Base-by-base conservation (phyloP, 2,888 invertebrate species). In the Volucella inflata region DNA sequence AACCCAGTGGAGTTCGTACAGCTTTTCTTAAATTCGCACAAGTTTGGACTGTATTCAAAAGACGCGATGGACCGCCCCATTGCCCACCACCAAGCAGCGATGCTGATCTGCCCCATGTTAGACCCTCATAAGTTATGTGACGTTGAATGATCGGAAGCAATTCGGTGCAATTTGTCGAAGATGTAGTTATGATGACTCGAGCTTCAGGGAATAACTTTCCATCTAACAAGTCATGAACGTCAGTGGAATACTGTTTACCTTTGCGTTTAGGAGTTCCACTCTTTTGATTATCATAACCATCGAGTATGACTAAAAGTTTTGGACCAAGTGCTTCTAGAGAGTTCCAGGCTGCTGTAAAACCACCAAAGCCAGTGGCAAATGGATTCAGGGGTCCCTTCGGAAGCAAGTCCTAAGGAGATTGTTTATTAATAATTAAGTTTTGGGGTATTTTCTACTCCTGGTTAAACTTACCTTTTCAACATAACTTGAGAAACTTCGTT, bases 131-230 rank as follows among this genome's bases (percentile, higher is more conserved):
- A 50, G 93, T 91, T 2, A 93, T 91, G 81, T 93, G 92, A 46
- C 93, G 90, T 85, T 93, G 93, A 11, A 93, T 92, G 30, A 92
- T 89, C 1, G 93, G 92, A 9, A 93, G 90, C 36, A 93, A 88
- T 40, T 91, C 91, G 9, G 89, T 87, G 38, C 91, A 90, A 53
- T 88, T 88, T 48, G 90, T 90, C 0, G 93, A 90, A 8, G 92
- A 92, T 51, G 93, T 93, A 30, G 93, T 93, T 53, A 94, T 91
- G 64, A 94, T 89, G 21, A 94, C 92, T 74, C 93, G 91, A 2
- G 93, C 93, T 80, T 93, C 93, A 0, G 94, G 93, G 87, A 94
- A 93, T 38, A 94, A 89, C 71, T 93, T 92, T 6, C 94, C 94
- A 88, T 94, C 93, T 8, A 94, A 89, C 2, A 94, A 90, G 77